Evolutionary conservation across 2,797 vertebrate species (phyloP).

Genomic region (Limosa lapponica): DNA sequence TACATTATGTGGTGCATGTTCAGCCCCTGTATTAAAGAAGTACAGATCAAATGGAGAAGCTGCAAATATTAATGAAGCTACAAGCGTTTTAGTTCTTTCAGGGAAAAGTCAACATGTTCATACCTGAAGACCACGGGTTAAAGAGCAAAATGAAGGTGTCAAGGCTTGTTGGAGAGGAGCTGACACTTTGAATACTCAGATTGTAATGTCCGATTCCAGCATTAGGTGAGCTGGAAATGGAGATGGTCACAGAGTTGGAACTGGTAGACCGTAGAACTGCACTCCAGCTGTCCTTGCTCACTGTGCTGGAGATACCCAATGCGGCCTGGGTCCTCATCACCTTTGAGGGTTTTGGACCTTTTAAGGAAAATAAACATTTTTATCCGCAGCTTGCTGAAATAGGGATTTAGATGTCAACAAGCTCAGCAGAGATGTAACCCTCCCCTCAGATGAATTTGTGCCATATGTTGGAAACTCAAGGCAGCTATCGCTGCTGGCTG

Average conservation of each 20-base stretch:
- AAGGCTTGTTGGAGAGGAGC: conserved; percentile 17
- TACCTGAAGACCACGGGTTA: conserved; percentile 81
- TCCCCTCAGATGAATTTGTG: neutral
- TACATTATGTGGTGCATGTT: neutral
- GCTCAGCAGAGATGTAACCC: neutral
- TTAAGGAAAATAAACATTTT: neutral
- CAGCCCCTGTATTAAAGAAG: neutral
- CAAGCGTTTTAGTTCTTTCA: neutral
- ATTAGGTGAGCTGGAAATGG: conserved; percentile 69
- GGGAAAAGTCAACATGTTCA: rapidly evolving
- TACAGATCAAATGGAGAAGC: neutral
- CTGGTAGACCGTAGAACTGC: conserved; percentile 48
- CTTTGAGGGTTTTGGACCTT: conserved; percentile 73
- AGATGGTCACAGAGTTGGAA: conserved; percentile 22
- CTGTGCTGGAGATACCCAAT: conserved; percentile 59
- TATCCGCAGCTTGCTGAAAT: neutral
- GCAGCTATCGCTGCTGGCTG: neutral
- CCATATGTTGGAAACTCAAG: neutral
- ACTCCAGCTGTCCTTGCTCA: conserved; percentile 52
- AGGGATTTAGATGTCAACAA: neutral
- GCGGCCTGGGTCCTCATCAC: conserved; percentile 55
- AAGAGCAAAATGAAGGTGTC: conserved; percentile 79
- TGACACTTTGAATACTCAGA: conserved; percentile 42
- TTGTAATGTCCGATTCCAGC: conserved; percentile 77
- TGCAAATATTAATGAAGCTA: neutral